Evolutionary conservation across 2,113 vertebrate genomes (phyloP), one percentile per base, ranked within the genome.

Genomic region (Sander vitreus): DNA sequence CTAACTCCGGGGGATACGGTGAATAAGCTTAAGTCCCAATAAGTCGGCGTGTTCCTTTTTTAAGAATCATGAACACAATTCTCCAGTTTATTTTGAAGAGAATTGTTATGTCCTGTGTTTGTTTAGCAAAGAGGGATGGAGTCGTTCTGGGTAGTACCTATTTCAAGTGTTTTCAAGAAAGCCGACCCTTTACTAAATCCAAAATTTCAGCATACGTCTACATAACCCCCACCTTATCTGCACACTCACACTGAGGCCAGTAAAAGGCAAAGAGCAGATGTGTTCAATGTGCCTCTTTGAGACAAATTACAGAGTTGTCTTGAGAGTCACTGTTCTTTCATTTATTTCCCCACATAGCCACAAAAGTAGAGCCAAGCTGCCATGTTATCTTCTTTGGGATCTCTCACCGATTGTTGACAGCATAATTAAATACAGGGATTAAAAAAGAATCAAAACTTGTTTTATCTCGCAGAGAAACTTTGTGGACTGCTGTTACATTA

Each of bases 251-350:
- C 54, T 33, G 54, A 83, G 70, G 68, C 54, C 82, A 77, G 73
- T 90, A 82, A 85, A 89, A 87, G 67, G 70, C 70, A 66, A 48
- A 64, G 45, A 77, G 64, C 78, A 82, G 82, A 83, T 86, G 85
- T 78, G 79, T 78, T 83, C 78, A 71, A 77, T 77, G 73, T 27
- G 8, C 54, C 55, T 79, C 79, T 83, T 78, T 85, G 59, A 83
- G 81, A 80, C 81, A 86, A 86, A 90, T 91, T 77, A 83, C 71
- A 80, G 53, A 83, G 81, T 75, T 73, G 65, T 88, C 70, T 81
- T 63, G 21, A 25, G 74, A 87, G 76, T 74, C 47, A 3, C 76
- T 65, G 67, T 75, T 87, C 81, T 91, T 81, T 87, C 73, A 83
- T 93, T 81, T 88, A 73, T 75, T 76, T 78, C 63, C 67, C 85